phyloP scores from a whole-genome alignment of 2,113 vertebrate genomes.

The Meleagris gallopavo region DNA sequence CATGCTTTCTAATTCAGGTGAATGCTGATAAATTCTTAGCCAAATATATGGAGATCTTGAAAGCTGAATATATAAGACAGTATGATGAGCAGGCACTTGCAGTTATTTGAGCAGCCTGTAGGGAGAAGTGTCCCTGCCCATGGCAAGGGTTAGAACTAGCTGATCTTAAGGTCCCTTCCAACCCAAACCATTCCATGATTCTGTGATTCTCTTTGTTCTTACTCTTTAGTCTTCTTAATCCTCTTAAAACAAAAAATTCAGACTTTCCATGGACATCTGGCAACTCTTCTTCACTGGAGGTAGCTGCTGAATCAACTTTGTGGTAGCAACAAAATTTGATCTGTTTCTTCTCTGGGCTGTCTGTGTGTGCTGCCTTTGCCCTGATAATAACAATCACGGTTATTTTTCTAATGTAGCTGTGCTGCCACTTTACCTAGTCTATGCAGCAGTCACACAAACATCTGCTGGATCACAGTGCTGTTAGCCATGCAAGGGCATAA shows the following conservation, averaged over 20 bases:
- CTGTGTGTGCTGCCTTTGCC: background rate
- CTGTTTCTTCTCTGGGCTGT: background rate
- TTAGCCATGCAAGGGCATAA: background rate
- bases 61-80: background rate
- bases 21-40: background rate
- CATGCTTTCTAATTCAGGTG: background rate
- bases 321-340: background rate
- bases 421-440: background rate
- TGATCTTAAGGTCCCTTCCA: background rate
- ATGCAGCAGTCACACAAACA: background rate
- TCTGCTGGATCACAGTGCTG: fast-evolving
- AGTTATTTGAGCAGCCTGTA: background rate
- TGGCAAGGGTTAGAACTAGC: too few relatives aligned
- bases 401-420: background rate
- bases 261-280: background rate
- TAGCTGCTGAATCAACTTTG: background rate
- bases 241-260: background rate
- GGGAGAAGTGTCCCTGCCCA: background rate
- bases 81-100: background rate
- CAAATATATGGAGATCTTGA: background rate
- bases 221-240: background rate
- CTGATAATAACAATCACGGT: background rate
- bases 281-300: background rate
- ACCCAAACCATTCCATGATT: background rate
- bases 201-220: background rate